Evolutionary conservation across 2,888 invertebrate genomes (phyloP).

Genomic region (Petrolisthes cinctipes): DNA sequence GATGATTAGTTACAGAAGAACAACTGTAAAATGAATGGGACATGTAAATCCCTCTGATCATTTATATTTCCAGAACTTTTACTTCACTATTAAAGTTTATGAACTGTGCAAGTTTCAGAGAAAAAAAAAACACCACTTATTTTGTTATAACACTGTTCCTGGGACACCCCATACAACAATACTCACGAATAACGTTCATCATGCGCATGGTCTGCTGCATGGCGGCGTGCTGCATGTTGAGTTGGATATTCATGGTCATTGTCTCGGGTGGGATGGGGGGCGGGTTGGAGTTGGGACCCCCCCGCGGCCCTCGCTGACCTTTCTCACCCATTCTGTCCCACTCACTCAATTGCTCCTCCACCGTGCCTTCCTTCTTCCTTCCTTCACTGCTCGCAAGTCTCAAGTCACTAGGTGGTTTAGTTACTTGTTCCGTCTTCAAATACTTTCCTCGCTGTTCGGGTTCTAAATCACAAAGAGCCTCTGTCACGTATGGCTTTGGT

Average conservation of each 20-base stretch:
- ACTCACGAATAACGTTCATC: constrained; percentile 63
- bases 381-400: too few species aligned
- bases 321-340: constrained; percentile 35
- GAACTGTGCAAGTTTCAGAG: too few species aligned
- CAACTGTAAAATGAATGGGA: not conserved
- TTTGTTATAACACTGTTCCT: not conserved
- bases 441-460: too few species aligned
- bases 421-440: too few species aligned
- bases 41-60: not conserved
- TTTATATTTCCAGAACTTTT: too few species aligned
- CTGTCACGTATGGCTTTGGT: too few species aligned
- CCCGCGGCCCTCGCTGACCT: constrained; percentile 23
- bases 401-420: too few species aligned
- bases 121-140: too few species aligned
- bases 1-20: not conserved
- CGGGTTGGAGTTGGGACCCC: constrained; percentile 1
- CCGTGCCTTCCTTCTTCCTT: too few species aligned
- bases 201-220: constrained; percentile 61
- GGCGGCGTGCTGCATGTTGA: constrained; percentile 62
- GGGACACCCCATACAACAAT: not conserved
- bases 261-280: constrained; percentile 58
- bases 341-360: too few species aligned
- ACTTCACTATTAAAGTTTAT: too few species aligned
- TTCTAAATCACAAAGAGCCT: too few species aligned
- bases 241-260: constrained; percentile 63